A percentile compares a stretch with the other conserved stretches of the same genome.
These are phyloP conservation scores for Scaptodrosophila latifasciaeformis DNA, from an alignment of 2,888 invertebrate genomes.

Conservation along the genomic window DNA sequence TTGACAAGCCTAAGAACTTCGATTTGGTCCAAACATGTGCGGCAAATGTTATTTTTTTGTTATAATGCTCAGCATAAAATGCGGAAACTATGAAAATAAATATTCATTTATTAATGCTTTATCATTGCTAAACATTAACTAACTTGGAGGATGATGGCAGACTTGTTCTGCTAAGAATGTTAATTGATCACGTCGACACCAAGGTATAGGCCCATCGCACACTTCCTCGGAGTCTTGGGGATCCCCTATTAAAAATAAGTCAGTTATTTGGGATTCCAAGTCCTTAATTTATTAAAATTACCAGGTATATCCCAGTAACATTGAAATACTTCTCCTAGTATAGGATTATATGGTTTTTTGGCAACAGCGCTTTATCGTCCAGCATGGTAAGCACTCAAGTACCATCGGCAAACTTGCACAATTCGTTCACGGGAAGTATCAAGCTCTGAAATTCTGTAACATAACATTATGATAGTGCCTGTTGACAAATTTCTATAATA, in stretches of 20 bases:
- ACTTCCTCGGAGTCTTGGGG: slow-evolving; percentile 72
- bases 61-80: slow-evolving; percentile 97
- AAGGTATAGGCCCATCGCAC: slow-evolving; percentile 91
- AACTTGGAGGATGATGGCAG: slow-evolving; percentile 98
- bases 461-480: neutral
- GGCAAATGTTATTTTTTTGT: slow-evolving; percentile 92
- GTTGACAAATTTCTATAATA: too few relatives aligned
- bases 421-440: slow-evolving; percentile 91
- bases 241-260: slow-evolving; percentile 37
- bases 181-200: slow-evolving; percentile 91
- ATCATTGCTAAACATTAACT: slow-evolving; percentile 44
- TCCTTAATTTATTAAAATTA: slow-evolving; percentile 31
- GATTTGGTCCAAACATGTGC: slow-evolving; percentile 99
- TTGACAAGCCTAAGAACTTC: slow-evolving; percentile 97
- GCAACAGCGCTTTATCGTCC: slow-evolving; percentile 97
- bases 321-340: slow-evolving; percentile 96
- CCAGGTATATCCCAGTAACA: slow-evolving; percentile 88
- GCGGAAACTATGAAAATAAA: slow-evolving; percentile 86
- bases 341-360: slow-evolving; percentile 99
- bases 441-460: slow-evolving; percentile 87
- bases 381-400: slow-evolving; percentile 98
- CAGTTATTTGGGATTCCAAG: too few relatives aligned
- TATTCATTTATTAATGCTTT: neutral
- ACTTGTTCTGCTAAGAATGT: slow-evolving; percentile 98
- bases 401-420: slow-evolving; percentile 96